Conservation (phyloP, 2,113 vertebrate species). For the Corythornis madagascariensis region DNA sequence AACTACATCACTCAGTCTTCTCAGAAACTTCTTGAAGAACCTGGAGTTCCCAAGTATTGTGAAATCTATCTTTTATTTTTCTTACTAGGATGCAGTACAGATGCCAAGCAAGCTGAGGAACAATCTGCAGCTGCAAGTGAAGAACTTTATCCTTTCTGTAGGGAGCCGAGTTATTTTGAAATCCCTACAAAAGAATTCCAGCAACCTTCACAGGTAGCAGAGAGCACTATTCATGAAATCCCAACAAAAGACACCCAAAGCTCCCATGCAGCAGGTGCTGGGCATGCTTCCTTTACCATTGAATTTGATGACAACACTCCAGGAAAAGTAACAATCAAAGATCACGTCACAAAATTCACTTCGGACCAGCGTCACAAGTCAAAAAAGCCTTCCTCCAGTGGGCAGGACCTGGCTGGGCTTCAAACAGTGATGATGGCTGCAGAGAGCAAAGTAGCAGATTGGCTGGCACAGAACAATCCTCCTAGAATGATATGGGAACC, state of each 20-base stretch:
- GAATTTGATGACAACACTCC: constrained; percentile 96
- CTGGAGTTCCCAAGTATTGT: constrained; percentile 60
- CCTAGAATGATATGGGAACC: constrained; percentile 89
- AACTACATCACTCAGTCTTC: not conserved
- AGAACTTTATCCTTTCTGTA: constrained; percentile 81
- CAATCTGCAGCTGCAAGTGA: constrained; percentile 79
- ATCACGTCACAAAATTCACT: constrained; percentile 92
- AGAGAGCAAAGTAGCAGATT: constrained; percentile 97
- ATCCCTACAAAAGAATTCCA: constrained; percentile 93
- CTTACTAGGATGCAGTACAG: constrained; percentile 81
- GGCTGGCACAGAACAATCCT: constrained; percentile 97
- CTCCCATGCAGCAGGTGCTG: constrained; percentile 80
- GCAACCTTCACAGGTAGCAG: constrained; percentile 78
- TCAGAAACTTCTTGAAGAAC: constrained; percentile 33
- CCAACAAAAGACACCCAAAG: constrained; percentile 93
- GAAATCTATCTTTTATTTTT: constrained; percentile 75
- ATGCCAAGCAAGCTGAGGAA: constrained; percentile 84
- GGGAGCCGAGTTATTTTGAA: constrained; percentile 93
- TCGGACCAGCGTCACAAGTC: constrained; percentile 87
- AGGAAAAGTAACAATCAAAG: constrained; percentile 98
- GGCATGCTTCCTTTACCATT: constrained; percentile 98
- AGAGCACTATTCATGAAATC: constrained; percentile 90
- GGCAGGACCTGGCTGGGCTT: constrained; percentile 90
- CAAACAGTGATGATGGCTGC: constrained; percentile 96
- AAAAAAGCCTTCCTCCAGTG: constrained; percentile 81